These are phyloP conservation scores for Diarsia rubi DNA, from an alignment of 2,888 invertebrate species.

Conservation along the genomic window DNA sequence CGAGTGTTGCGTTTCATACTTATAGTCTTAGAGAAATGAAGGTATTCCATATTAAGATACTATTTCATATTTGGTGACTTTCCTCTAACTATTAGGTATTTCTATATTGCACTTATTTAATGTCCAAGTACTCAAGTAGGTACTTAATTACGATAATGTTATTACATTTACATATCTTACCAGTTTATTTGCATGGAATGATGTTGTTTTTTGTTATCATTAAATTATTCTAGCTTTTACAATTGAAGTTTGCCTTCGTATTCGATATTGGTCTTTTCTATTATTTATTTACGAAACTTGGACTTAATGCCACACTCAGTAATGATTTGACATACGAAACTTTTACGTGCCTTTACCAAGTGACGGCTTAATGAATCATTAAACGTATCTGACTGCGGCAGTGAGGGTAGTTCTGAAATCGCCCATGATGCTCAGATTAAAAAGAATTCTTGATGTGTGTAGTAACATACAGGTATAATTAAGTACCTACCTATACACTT, in stretches of 20 bases:
- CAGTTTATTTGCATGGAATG: neutral
- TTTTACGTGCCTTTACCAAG: too few species aligned
- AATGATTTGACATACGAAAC: too few species aligned
- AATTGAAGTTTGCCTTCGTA: neutral
- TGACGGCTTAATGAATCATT: too few species aligned
- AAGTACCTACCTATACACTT: too few species aligned
- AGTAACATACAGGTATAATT: neutral
- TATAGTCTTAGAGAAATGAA: too few species aligned
- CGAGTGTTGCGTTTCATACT: too few species aligned
- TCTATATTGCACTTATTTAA: constrained; percentile 24
- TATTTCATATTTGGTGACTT: too few species aligned
- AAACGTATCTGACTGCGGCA: too few species aligned
- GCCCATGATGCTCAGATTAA: neutral
- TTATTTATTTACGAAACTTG: neutral
- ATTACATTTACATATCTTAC: constrained; percentile 9
- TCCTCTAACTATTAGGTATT: constrained; percentile 30
- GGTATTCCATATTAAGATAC: too few species aligned
- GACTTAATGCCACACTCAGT: too few species aligned
- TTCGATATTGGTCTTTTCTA: too few species aligned
- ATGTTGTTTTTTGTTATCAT: neutral
- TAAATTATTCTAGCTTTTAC: neutral
- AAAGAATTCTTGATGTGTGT: neutral
- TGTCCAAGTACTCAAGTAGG: neutral
- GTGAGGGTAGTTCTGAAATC: too few species aligned
- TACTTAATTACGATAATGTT: constrained; percentile 6